Evolutionary conservation across 2,888 invertebrate genomes (phyloP).

Genomic region (Flexamia atlantica): DNA sequence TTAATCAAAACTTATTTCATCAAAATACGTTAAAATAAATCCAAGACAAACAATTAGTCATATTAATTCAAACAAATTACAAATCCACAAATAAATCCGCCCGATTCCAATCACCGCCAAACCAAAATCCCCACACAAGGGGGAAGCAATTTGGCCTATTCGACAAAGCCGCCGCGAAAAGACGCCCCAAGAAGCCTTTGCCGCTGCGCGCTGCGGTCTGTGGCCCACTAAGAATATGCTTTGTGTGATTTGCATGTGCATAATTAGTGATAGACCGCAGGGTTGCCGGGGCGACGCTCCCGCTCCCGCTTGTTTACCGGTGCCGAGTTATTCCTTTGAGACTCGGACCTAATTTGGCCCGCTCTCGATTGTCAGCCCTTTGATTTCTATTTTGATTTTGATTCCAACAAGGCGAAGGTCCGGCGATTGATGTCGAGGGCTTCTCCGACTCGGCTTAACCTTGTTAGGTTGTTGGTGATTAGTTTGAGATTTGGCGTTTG

Average conservation of each 20-base stretch:
- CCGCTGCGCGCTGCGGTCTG: slow-evolving; percentile 2
- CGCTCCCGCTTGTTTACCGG: slow-evolving; percentile 28
- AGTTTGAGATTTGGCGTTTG: not conserved
- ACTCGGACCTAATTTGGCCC: slow-evolving; percentile 49
- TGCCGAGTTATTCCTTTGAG: slow-evolving; percentile 38
- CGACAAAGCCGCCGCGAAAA: slow-evolving; percentile 30
- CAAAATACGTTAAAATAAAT: too few relatives aligned
- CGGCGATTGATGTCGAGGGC: slow-evolving; percentile 31
- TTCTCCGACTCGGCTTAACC: slow-evolving; percentile 14
- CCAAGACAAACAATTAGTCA: too few relatives aligned
- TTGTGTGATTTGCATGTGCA: slow-evolving; percentile 57
- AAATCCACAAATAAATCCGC: too few relatives aligned
- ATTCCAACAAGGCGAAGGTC: slow-evolving; percentile 49
- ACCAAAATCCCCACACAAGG: not conserved
- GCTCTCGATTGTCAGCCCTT: slow-evolving; percentile 32
- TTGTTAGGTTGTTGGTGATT: not conserved
- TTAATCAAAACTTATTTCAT: too few relatives aligned
- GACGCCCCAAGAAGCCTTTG: not conserved
- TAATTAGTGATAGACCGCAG: slow-evolving; percentile 53
- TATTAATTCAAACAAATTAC: too few relatives aligned
- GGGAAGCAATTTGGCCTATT: not conserved
- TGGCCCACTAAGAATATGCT: slow-evolving; percentile 56
- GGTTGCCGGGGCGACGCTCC: slow-evolving; percentile 1
- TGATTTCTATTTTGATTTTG: slow-evolving; percentile 47
- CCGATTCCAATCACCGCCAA: too few relatives aligned